Base-by-base conservation (phyloP, 2,797 vertebrate species). In the Sebastes iracundus region DNA sequence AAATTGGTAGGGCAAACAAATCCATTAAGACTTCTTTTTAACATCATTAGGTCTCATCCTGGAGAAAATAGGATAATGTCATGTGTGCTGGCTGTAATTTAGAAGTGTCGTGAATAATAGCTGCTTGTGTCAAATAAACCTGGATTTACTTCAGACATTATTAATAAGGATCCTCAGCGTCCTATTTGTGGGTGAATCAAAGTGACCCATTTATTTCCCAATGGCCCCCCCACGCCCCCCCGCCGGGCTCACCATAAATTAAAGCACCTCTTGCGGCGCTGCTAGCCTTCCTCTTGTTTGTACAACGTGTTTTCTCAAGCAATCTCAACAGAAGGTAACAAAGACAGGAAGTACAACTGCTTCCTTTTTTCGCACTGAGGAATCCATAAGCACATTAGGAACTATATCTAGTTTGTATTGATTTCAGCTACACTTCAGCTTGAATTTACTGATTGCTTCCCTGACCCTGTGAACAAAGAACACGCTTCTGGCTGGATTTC, bases 351-450 rank as follows among this genome's bases (percentile, higher is more conserved):
- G 84, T 81, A 68, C 49, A 80, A 86, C 76, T 77, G 69, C 80
- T 88, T 87, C 82, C 86, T 81, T 85, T 80, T 83, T 83, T 83
- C 59, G 3, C 87, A 83, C 79, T 53, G 14, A 67, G 88, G 82
- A 85, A 88, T 90, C 84, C 68, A 81, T 87, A 86, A 71, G 76
- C 69, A 72, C 81, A 86, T 89, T 85, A 88, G 77, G 71, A 89
- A 86, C 68, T 85, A 79, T 79, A 93, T 89, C 82, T 87, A 42
- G 65, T 90, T 92, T 91, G 87, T 89, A 91, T 91, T 91, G 93
- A 94, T 94, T 93, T 82, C 42, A 74, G 81, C 87, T 64, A 80
- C 81, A 90, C 84, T 90, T 90, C 77, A 88, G 88, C 86, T 86
- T 87, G 62, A 90, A 90, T 87, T 86, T 79, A 89, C 88, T 90